Base-by-base conservation (phyloP, 2,888 invertebrate species). In the Plebejus argus region DNA sequence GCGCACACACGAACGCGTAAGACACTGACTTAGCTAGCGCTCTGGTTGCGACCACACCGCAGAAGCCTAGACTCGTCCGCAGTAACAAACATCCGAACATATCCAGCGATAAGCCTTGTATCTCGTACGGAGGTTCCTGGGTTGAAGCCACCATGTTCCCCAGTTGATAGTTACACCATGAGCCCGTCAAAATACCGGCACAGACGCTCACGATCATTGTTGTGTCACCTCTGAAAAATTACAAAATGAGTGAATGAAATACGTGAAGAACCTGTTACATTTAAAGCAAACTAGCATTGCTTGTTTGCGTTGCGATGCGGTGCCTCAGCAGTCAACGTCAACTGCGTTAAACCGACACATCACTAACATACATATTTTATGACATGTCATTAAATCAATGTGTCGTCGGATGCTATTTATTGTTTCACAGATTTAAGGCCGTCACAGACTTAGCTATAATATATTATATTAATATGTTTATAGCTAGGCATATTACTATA, bases 141-240 rank as follows among this genome's bases (percentile, higher is more conserved):
- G 95, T 86, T 81, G 95, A 95, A 61, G 94, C 91, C n/a, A 87
- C 89, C 94, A 96, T 95, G 85, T 95, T 95, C n/a, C 97, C 97
- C 18, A 96, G 94, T 87, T 96, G 97, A 88, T 96, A 98, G 91
- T 97, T 97, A 66, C 97, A 91, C 98, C 98, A 98, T 6, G 97
- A 96, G 28, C 98, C 98, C 3, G 96, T 89, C 75, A 96, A 95
- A 80, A 98, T 95, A 76, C 98, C 98, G 1, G 96, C 95, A 82
- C 96, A 96, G 6, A 97, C 97, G 77, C 97, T 97, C 81, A 98
- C 95, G 82, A 98, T 97, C 95, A 98, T 97, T 1, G 98, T 96
- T 0, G 98, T 98, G 90, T 99, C 98, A 35, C 98, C 98, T 86
- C 98, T 97, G 91, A 8, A 94, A 94, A 94, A 53, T 74, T 18